Evolutionary conservation across 2,113 vertebrate genomes (phyloP).

Genomic region (Pteruthius melanotis): DNA sequence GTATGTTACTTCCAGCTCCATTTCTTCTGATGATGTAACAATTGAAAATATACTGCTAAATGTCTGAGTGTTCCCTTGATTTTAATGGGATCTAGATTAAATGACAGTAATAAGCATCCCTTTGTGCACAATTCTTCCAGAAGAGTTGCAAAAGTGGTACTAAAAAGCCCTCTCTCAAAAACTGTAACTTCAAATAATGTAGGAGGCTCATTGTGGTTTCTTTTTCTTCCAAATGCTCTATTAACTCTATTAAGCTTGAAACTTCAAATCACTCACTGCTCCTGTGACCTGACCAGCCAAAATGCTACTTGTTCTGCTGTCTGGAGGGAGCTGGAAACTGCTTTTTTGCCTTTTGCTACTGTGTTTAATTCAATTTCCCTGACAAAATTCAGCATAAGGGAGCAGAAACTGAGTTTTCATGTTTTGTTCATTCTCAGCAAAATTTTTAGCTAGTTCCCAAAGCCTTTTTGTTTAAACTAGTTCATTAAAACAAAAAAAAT

Average conservation of each 20-base stretch:
- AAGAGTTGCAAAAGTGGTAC: neutral
- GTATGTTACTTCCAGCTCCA: neutral
- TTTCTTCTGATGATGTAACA: neutral
- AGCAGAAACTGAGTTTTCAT: neutral
- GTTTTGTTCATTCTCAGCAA: constrained; percentile 1
- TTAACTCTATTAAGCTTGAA: neutral
- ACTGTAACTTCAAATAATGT: neutral
- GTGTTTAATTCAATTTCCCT: neutral
- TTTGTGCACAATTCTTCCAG: neutral
- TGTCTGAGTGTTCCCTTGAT: neutral
- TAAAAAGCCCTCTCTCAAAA: neutral
- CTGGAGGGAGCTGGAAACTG: neutral
- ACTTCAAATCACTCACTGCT: neutral
- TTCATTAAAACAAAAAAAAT: neutral
- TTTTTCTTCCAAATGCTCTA: neutral
- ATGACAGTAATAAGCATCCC: neutral
- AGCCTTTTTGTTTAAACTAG: neutral
- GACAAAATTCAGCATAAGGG: neutral
- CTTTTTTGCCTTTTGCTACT: neutral
- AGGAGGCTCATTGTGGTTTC: neutral
- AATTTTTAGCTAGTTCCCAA: neutral
- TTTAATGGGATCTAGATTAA: neutral
- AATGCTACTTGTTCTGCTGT: neutral
- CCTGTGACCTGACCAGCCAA: neutral
- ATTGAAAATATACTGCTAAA: neutral